Percentiles rank a stretch among this genome's conserved stretches.
Conservation (phyloP, 2,797 vertebrate genomes). For the Rhynchotus rufescens region DNA sequence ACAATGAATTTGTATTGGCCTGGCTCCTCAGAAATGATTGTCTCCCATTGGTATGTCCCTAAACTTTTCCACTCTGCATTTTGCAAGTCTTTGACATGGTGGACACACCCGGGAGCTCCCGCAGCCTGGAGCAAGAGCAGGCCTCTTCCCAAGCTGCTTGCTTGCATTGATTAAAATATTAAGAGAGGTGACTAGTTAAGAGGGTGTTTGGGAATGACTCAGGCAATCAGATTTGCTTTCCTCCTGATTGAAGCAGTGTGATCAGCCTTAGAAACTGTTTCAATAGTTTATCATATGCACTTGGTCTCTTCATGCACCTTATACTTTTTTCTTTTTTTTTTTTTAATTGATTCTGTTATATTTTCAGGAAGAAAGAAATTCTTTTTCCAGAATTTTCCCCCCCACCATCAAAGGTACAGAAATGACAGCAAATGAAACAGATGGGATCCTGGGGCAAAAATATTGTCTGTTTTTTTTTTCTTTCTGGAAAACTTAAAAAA, state of each 20-base stretch:
- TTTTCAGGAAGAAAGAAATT: no score
- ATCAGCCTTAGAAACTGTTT: background rate
- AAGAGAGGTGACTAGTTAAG: background rate
- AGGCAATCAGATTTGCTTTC: constrained; percentile 2
- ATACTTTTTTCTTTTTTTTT: no score
- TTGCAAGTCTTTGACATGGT: background rate
- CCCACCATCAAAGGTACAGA: background rate
- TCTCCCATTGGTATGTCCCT: constrained; percentile 25
- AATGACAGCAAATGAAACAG: background rate
- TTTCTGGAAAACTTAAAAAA: background rate
- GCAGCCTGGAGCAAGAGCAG: background rate
- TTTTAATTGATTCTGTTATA: background rate
- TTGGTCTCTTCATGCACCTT: background rate
- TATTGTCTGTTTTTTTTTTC: background rate
- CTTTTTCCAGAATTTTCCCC: background rate
- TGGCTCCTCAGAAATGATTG: constrained; percentile 54
- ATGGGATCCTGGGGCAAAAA: background rate
- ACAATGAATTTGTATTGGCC: constrained; percentile 47
- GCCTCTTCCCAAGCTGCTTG: background rate
- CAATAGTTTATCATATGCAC: background rate
- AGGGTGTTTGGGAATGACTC: background rate
- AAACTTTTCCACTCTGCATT: background rate
- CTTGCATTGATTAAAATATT: background rate
- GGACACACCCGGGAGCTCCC: constrained; percentile 18
- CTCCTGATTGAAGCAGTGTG: background rate